Percentiles rank a stretch among this genome's conserved stretches.
Evolutionary conservation across 1,140 invertebrate genomes (phyloP).

Genomic region (Pteromalus puparum): DNA sequence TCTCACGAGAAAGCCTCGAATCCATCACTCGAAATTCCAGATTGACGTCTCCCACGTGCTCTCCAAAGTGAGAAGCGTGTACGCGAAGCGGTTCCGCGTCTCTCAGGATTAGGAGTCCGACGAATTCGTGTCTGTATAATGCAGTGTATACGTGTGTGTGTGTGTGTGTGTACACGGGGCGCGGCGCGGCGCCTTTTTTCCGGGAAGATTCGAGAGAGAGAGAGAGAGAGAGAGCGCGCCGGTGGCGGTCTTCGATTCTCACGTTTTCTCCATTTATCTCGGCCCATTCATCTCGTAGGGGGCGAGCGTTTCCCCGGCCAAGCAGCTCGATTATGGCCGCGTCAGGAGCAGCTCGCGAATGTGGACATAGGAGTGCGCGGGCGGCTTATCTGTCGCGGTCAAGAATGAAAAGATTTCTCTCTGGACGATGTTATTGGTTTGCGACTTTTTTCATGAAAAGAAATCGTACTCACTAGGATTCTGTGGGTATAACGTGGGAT

Average conservation of each 20-base stretch:
- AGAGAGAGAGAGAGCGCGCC: not conserved
- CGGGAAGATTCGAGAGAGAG: constrained; percentile 21
- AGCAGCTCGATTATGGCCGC: not conserved
- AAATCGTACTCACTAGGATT: not conserved
- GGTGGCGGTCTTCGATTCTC: constrained; percentile 52
- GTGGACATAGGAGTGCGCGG: not conserved
- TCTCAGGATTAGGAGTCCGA: too few species aligned
- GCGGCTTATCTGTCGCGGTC: not conserved
- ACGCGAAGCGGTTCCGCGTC: too few species aligned
- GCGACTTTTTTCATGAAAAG: not conserved
- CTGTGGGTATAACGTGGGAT: too few species aligned
- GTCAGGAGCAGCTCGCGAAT: not conserved
- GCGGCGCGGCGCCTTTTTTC: constrained; percentile 8
- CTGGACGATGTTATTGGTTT: not conserved
- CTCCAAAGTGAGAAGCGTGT: too few species aligned
- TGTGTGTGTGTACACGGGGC: not conserved
- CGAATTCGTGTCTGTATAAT: too few species aligned
- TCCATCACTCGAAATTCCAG: not conserved
- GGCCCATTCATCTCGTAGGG: constrained; percentile 54
- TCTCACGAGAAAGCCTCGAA: not conserved
- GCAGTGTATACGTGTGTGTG: not conserved
- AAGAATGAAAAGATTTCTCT: constrained; percentile 3
- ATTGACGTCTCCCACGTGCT: not conserved
- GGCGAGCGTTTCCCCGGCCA: constrained; percentile 18
- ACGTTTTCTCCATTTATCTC: constrained; percentile 59